Conservation (phyloP, 2,888 invertebrate genomes). For the Napeogenes sylphis region DNA sequence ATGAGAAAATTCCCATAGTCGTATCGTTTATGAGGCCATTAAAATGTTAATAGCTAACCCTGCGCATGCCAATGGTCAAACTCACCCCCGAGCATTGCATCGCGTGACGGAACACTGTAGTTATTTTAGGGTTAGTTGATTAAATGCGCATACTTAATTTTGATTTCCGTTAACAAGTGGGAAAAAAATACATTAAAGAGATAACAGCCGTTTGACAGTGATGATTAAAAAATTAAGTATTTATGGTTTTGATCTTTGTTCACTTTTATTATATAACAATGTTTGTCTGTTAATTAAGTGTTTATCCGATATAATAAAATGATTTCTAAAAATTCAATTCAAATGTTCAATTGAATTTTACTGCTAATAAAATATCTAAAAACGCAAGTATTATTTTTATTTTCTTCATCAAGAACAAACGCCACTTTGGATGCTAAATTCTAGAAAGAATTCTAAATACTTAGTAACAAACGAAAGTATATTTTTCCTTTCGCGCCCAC, state of each 20-base stretch:
- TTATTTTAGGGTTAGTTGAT: conserved; percentile 30
- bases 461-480: conserved; percentile 39
- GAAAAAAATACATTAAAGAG: conserved; percentile 7
- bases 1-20: conserved; percentile 33
- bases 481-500: conserved; percentile 57
- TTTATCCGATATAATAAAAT: too few relatives aligned
- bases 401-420: too few relatives aligned
- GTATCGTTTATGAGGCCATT: conserved; percentile 41
- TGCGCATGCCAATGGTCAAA: conserved; percentile 47
- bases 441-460: neutral
- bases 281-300: too few relatives aligned
- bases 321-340: too few relatives aligned
- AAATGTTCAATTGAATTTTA: too few relatives aligned
- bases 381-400: too few relatives aligned
- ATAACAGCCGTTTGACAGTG: too few relatives aligned
- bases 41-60: conserved; percentile 38
- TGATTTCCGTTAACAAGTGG: conserved; percentile 31
- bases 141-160: conserved; percentile 33
- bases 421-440: too few relatives aligned
- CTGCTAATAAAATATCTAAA: too few relatives aligned
- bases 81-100: conserved; percentile 34
- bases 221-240: too few relatives aligned
- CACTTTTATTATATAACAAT: too few relatives aligned
- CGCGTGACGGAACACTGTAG: conserved; percentile 41
- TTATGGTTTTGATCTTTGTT: too few relatives aligned